Conservation (phyloP, 2,888 invertebrate genomes). For the Venusia cambrica region DNA sequence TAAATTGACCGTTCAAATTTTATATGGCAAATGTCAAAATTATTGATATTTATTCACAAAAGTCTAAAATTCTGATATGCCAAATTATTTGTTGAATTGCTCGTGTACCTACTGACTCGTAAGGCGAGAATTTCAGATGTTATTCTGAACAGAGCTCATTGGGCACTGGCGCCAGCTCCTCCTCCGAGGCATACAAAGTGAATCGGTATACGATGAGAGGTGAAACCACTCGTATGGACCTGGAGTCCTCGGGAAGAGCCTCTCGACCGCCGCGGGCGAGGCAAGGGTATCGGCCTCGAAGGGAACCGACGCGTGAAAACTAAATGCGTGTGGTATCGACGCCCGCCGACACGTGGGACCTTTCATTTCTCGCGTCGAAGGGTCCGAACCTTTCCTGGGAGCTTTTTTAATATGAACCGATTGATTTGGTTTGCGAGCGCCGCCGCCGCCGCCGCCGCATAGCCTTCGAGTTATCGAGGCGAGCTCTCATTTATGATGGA, state of each 20-base stretch:
- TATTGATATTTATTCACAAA: too few species aligned
- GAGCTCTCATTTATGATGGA: slow-evolving; percentile 25
- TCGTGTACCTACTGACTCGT: too few species aligned
- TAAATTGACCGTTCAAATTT: too few species aligned
- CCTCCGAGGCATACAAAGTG: too few species aligned
- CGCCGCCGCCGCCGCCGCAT: slow-evolving; percentile 19
- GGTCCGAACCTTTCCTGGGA: slow-evolving; percentile 36
- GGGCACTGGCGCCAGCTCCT: too few species aligned
- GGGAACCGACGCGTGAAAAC: slow-evolving; percentile 44
- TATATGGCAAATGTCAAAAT: too few species aligned
- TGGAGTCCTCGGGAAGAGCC: slow-evolving; percentile 6
- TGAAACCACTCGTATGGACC: slow-evolving; percentile 9
- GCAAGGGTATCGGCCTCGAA: slow-evolving; percentile 14
- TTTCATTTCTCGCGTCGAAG: slow-evolving; percentile 62
- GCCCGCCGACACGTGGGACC: slow-evolving; percentile 40
- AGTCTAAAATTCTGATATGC: too few species aligned
- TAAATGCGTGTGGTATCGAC: slow-evolving; percentile 41
- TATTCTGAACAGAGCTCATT: too few species aligned
- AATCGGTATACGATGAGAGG: too few species aligned
- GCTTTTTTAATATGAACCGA: slow-evolving; percentile 49
- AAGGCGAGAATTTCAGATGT: too few species aligned
- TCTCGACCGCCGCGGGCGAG: slow-evolving; percentile 9
- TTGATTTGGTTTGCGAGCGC: slow-evolving; percentile 42
- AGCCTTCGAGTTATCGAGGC: slow-evolving; percentile 29
- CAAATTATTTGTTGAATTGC: too few species aligned